phyloP scores from a whole-genome alignment of 2,888 invertebrate species.

The Drosophila prolongata region DNA sequence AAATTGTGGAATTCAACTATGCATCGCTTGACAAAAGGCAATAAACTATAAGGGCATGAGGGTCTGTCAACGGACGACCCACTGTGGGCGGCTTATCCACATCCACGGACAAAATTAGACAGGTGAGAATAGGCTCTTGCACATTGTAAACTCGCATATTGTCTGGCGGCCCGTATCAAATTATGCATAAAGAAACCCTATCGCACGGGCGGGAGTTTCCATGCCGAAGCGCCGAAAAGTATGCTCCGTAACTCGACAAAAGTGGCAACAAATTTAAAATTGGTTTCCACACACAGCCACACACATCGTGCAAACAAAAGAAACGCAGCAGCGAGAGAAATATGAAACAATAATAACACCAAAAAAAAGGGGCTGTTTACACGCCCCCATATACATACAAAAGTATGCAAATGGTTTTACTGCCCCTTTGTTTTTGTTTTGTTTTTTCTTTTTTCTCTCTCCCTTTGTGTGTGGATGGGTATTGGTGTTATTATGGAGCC shows the following conservation, averaged over 20 bases:
- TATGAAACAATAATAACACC: constrained; percentile 63
- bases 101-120: constrained; percentile 40
- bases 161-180: constrained; percentile 63
- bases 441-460: constrained; percentile 14
- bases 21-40: constrained; percentile 56
- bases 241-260: constrained; percentile 61
- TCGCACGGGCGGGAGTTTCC: constrained; percentile 11
- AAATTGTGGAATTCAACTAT: constrained; percentile 59
- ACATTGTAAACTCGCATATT: constrained; percentile 37
- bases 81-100: constrained; percentile 4
- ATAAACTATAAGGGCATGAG: constrained; percentile 57
- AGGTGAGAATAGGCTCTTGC: constrained; percentile 59
- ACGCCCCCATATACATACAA: constrained; percentile 40
- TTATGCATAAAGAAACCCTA: constrained; percentile 47
- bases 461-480: constrained; percentile 47
- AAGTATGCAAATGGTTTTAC: constrained; percentile 76
- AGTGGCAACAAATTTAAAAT: constrained; percentile 78
- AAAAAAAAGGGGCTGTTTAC: constrained; percentile 48
- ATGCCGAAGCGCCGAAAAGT: constrained; percentile 56
- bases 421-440: constrained; percentile 65
- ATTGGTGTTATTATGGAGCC: constrained; percentile 77
- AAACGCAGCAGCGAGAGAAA: constrained; percentile 56
- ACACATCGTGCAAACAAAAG: constrained; percentile 35
- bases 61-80: constrained; percentile 15
- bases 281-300: constrained; percentile 59